phyloP scores from a whole-genome alignment of 2,797 vertebrate species.

The Micrastur ruficollis region DNA sequence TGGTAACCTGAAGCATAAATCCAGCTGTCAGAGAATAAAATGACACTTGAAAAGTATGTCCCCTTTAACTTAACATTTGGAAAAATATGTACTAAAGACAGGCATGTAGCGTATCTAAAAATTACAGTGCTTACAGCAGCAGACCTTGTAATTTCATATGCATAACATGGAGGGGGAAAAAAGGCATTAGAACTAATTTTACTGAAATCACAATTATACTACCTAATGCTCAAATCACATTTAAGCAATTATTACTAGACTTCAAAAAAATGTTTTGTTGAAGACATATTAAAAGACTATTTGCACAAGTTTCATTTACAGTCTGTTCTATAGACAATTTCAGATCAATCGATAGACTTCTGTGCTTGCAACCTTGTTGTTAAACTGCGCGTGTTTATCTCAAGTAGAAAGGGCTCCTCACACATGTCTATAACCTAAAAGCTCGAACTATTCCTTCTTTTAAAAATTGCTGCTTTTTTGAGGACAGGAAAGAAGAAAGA shows the following conservation, averaged over 20 bases:
- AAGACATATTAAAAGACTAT: not conserved
- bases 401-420: not conserved
- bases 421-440: not conserved
- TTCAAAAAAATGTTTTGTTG: not conserved
- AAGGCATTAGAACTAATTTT: not conserved
- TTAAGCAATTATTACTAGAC: not conserved
- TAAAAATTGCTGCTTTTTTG: not conserved
- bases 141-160: not conserved
- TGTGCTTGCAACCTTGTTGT: not conserved
- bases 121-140: not conserved
- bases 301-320: not conserved
- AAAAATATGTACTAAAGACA: not conserved
- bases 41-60: not conserved
- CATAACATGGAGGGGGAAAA: fast-evolving
- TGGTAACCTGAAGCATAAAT: not conserved
- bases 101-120: not conserved
- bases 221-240: not conserved
- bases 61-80: not conserved
- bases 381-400: not conserved
- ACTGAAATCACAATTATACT: not conserved
- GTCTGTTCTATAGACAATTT: not conserved
- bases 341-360: not conserved
- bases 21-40: not conserved
- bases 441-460: not conserved
- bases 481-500: not conserved